Percentiles rank a stretch among this genome's conserved stretches.
These are phyloP conservation scores for Clostera curtula DNA, from an alignment of 2,888 invertebrate species.

Conservation along the genomic window DNA sequence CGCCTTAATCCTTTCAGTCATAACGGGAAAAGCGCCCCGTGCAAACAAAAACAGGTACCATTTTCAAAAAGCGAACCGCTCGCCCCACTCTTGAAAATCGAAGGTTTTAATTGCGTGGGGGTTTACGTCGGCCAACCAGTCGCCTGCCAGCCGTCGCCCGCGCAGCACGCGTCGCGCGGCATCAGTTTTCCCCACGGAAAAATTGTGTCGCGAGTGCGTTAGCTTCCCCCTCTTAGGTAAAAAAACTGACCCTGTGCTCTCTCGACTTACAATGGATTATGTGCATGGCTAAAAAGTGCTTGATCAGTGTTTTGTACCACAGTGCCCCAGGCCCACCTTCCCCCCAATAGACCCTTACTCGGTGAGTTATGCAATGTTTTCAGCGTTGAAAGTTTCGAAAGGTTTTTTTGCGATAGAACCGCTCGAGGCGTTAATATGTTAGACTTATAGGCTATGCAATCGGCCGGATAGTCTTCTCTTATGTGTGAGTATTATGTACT, in stretches of 20 bases:
- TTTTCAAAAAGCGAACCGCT: constrained; percentile 35
- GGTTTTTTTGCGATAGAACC: constrained; percentile 23
- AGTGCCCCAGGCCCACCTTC: constrained; percentile 59
- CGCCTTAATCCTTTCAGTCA: too few species aligned
- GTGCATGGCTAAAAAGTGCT: constrained; percentile 65
- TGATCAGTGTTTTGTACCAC: constrained; percentile 44
- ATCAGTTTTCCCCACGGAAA: constrained; percentile 63
- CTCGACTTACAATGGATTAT: constrained; percentile 54
- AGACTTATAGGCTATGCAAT: background rate
- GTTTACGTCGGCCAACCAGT: constrained; percentile 43
- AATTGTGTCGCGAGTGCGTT: constrained; percentile 64
- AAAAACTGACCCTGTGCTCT: constrained; percentile 22
- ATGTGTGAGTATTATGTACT: constrained; percentile 29
- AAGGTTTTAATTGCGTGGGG: constrained; percentile 63
- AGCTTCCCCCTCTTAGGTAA: constrained; percentile 10
- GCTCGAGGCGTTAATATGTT: constrained; percentile 35
- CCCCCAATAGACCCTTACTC: constrained; percentile 19
- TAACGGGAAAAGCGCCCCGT: constrained; percentile 18
- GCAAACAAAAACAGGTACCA: constrained; percentile 21
- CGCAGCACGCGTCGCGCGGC: constrained; percentile 61
- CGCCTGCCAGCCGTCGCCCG: constrained; percentile 53
- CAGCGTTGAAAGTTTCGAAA: constrained; percentile 44
- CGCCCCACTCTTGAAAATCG: constrained; percentile 58
- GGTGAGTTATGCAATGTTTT: constrained; percentile 43
- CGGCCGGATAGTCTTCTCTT: too few species aligned